Conservation (phyloP, 2,888 invertebrate species). For the Sthenelais limicola region DNA sequence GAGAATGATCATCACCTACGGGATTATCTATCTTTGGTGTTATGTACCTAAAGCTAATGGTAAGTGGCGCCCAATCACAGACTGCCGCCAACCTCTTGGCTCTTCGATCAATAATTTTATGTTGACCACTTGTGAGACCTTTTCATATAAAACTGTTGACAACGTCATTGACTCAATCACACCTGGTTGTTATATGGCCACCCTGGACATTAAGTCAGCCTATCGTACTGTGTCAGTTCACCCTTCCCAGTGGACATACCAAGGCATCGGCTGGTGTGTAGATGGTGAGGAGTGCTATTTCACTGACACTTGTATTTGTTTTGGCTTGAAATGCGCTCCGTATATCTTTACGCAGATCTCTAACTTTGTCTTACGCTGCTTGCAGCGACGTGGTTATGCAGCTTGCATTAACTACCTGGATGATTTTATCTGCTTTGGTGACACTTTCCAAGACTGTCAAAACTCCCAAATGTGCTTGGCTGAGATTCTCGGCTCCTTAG, state of each 20-base stretch:
- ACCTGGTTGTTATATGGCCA: neutral
- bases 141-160: conserved; percentile 3
- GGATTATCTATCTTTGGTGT: no score
- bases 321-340: neutral
- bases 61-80: neutral
- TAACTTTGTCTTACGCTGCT: neutral
- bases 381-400: neutral
- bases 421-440: neutral
- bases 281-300: neutral
- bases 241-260: neutral
- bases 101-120: neutral
- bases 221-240: neutral
- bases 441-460: no score
- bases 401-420: neutral
- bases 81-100: neutral
- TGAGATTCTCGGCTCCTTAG: no score
- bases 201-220: neutral
- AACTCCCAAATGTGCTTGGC: no score
- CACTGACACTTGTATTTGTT: neutral
- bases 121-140: neutral
- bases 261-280: neutral
- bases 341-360: neutral
- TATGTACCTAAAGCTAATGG: neutral
- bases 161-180: neutral
- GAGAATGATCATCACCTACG: no score